Evolutionary conservation across 2,797 vertebrate species (phyloP).

Genomic region (Pangasius mekongensis): DNA sequence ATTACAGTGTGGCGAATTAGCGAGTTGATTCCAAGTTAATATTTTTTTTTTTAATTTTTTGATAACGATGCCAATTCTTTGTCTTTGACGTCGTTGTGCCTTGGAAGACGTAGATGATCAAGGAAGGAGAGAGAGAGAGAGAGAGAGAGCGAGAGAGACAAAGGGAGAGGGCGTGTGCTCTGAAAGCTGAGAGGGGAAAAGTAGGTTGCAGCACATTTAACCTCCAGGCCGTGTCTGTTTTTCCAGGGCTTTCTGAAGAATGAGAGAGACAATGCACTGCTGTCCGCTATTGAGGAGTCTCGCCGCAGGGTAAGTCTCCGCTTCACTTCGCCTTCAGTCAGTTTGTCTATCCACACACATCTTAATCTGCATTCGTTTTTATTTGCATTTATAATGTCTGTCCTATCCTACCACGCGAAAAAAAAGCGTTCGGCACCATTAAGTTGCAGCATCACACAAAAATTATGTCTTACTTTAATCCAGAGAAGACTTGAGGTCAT

Average conservation of each 20-base stretch:
- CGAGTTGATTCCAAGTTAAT: conserved; percentile 32
- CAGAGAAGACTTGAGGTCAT: not conserved
- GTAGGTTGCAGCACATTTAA: conserved; percentile 59
- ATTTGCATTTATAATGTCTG: not conserved
- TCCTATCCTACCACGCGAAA: not conserved
- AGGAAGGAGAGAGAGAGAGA: not conserved
- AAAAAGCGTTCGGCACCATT: not conserved
- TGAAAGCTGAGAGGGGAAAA: conserved; percentile 57
- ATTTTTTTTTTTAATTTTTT: conserved; percentile 29
- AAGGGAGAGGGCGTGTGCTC: conserved; percentile 51
- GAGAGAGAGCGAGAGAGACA: conserved; percentile 37
- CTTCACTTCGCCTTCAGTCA: conserved; percentile 21
- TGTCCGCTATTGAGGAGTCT: conserved; percentile 96
- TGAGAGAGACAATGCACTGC: conserved; percentile 95
- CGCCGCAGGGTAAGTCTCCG: conserved; percentile 88
- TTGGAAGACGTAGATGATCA: conserved; percentile 47
- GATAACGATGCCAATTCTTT: conserved; percentile 52
- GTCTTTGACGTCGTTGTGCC: conserved; percentile 44
- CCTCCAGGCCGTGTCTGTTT: conserved; percentile 56
- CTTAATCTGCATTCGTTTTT: not conserved
- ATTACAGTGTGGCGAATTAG: not conserved
- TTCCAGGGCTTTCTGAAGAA: conserved; percentile 96
- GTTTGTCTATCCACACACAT: not conserved
- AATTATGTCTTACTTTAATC: not conserved
- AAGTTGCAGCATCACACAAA: not conserved